A percentile compares a stretch with the other conserved stretches of the same genome.
Evolutionary conservation across 2,797 vertebrate species (phyloP).

Genomic region (Austrolebias charrua): DNA sequence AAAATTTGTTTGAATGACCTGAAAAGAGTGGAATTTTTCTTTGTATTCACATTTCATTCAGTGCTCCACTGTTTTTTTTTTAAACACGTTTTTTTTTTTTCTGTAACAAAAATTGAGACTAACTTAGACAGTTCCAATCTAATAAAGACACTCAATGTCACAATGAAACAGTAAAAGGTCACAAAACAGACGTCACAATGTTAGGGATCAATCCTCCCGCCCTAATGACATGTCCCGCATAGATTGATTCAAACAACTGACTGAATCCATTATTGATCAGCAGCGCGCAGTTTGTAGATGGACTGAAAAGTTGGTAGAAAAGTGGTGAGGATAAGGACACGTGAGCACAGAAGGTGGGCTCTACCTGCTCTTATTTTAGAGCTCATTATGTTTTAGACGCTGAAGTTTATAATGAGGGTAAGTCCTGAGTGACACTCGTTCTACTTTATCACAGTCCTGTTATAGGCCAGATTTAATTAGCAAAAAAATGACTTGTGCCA

Average conservation of each 20-base stretch:
- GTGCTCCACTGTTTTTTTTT: too few relatives aligned
- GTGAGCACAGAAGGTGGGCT: constrained; percentile 14
- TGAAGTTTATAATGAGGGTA: constrained; percentile 29
- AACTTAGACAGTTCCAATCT: neutral
- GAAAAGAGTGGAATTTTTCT: too few relatives aligned
- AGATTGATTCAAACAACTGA: constrained; percentile 31
- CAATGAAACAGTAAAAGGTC: constrained; percentile 25
- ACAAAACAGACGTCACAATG: constrained; percentile 36
- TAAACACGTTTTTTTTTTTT: neutral
- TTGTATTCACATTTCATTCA: too few relatives aligned
- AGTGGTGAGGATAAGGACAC: constrained; percentile 22
- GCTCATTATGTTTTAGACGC: constrained; percentile 24
- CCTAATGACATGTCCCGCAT: constrained; percentile 21
- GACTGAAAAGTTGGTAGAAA: constrained; percentile 17
- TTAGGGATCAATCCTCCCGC: constrained; percentile 34
- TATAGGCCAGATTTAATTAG: constrained; percentile 28
- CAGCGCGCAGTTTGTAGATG: constrained; percentile 4
- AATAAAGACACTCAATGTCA: constrained; percentile 19
- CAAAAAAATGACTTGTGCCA: constrained; percentile 11
- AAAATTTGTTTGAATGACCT: too few relatives aligned
- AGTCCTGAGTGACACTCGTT: constrained; percentile 14
- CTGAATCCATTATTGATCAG: constrained; percentile 32
- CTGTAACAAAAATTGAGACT: neutral
- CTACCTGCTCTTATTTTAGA: neutral
- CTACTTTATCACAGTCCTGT: constrained; percentile 21